These are phyloP conservation scores for Petrocephalus schoutedeni DNA, from an alignment of 2,797 vertebrate genomes.

Conservation along the genomic window DNA sequence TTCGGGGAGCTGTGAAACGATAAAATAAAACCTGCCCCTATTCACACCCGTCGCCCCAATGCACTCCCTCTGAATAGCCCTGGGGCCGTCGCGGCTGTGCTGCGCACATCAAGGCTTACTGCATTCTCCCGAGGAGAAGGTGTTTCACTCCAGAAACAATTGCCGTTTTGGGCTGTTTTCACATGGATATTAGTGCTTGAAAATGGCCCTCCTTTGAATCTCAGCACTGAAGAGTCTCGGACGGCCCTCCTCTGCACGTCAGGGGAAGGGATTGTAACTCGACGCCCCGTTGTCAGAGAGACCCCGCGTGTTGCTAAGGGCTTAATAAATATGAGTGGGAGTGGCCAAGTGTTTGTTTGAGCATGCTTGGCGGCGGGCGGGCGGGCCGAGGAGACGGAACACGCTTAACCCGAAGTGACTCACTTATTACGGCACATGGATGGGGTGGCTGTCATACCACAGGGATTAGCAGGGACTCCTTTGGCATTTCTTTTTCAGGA, in stretches of 20 bases:
- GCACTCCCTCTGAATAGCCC: background rate
- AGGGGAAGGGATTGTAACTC: slow-evolving; percentile 19
- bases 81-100: background rate
- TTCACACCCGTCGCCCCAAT: background rate
- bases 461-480: background rate
- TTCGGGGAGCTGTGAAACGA: background rate
- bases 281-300: slow-evolving; percentile 15
- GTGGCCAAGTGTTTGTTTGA: background rate
- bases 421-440: background rate
- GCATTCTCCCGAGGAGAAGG: background rate
- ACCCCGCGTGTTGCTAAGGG: background rate
- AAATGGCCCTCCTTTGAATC: background rate
- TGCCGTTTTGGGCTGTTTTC: background rate
- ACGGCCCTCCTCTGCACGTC: slow-evolving; percentile 10
- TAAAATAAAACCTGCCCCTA: background rate
- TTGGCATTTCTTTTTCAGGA: background rate
- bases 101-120: background rate
- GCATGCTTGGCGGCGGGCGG: background rate
- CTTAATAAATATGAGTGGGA: slow-evolving; percentile 14
- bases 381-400: slow-evolving; percentile 1
- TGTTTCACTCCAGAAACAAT: background rate
- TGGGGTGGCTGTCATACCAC: background rate
- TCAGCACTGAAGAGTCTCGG: background rate
- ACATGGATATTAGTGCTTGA: slow-evolving; percentile 3
- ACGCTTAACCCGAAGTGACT: slow-evolving; percentile 22